These are phyloP conservation scores for Dendrophyllia cribrosa DNA, from an alignment of 64 coral and sea anemone species.

Conservation along the genomic window DNA sequence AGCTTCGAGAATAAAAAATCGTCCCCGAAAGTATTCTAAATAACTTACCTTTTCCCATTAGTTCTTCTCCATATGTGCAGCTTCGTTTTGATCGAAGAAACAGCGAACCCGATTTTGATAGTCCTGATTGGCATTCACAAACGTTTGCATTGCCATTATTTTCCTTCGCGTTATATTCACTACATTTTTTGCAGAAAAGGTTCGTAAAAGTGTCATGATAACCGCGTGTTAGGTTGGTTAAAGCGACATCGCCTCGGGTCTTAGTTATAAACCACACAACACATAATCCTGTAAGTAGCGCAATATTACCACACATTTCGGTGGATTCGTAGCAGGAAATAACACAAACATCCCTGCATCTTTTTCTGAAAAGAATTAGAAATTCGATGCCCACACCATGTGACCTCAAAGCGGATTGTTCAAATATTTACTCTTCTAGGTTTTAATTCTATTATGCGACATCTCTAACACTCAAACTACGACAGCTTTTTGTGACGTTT, in stretches of 20 bases:
- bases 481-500: too few relatives aligned
- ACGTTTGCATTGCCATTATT: too few relatives aligned
- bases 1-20: too few relatives aligned
- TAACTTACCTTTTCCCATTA: too few relatives aligned
- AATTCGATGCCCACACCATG: conserved; percentile 6
- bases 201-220: background rate
- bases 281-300: background rate
- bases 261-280: conserved; percentile 4
- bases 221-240: background rate
- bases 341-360: background rate
- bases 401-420: too few relatives aligned
- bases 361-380: background rate
- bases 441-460: too few relatives aligned
- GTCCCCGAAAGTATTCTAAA: too few relatives aligned
- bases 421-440: too few relatives aligned
- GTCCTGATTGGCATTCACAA: background rate
- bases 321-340: background rate
- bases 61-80: background rate
- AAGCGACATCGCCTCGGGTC: background rate
- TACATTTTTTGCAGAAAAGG: background rate
- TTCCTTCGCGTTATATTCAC: background rate
- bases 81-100: background rate
- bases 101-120: background rate
- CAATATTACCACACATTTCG: background rate
- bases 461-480: too few relatives aligned